These are phyloP conservation scores for Dolomedes plantarius DNA, from an alignment of 2,888 invertebrate genomes.

Conservation along the genomic window DNA sequence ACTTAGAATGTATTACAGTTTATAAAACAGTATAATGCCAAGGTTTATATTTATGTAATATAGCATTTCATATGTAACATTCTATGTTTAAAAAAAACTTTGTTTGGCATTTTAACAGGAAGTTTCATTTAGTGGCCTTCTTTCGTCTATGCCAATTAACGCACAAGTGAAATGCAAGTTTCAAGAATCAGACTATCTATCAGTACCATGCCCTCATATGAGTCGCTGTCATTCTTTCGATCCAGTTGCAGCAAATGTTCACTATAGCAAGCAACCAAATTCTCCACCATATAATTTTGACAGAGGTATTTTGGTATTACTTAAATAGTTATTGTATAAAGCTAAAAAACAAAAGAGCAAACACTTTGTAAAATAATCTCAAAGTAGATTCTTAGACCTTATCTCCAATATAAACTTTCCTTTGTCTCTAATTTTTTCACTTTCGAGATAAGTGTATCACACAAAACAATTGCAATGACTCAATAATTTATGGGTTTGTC, in stretches of 20 bases:
- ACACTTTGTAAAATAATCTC: not conserved
- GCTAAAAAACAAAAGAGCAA: not conserved
- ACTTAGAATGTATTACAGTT: too few relatives aligned
- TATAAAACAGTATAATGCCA: too few relatives aligned
- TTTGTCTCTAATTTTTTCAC: too few relatives aligned
- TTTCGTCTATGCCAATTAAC: slow-evolving; percentile 50
- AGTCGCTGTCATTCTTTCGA: slow-evolving; percentile 70
- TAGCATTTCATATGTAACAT: too few relatives aligned
- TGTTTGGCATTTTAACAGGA: slow-evolving; percentile 31
- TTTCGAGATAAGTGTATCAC: too few relatives aligned
- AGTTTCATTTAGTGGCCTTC: slow-evolving; percentile 66
- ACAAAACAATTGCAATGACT: too few relatives aligned
- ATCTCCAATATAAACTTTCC: too few relatives aligned
- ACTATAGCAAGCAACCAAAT: slow-evolving; percentile 54
- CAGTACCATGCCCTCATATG: slow-evolving; percentile 68
- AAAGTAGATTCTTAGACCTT: too few relatives aligned
- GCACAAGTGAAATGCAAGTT: slow-evolving; percentile 50
- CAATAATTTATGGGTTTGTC: too few relatives aligned
- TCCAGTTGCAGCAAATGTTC: slow-evolving; percentile 59
- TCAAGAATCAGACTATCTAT: slow-evolving; percentile 58
- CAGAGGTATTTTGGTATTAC: slow-evolving; percentile 25
- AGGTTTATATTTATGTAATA: too few relatives aligned
- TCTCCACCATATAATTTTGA: slow-evolving; percentile 47
- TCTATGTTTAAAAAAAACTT: too few relatives aligned
- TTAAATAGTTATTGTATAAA: not conserved